Conservation (phyloP, 2,888 invertebrate species). For the Lepidocyrtinus sp. region DNA sequence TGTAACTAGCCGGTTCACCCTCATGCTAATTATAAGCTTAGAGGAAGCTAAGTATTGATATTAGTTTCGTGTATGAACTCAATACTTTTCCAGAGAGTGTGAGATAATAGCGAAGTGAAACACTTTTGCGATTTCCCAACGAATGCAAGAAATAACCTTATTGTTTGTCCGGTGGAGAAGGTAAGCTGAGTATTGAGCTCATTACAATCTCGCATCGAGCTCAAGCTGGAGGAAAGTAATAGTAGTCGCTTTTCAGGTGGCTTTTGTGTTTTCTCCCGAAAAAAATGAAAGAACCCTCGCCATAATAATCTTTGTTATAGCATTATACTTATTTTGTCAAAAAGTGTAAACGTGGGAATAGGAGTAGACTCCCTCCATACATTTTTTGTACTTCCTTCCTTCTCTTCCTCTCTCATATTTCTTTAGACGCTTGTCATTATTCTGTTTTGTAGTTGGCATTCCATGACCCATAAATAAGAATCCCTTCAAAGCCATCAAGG, state of each 20-base stretch:
- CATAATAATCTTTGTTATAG: too few relatives aligned
- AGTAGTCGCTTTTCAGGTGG: neutral
- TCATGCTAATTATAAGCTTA: neutral
- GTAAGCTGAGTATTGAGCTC: neutral
- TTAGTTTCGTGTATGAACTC: neutral
- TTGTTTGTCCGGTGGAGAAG: neutral
- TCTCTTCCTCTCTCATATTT: neutral
- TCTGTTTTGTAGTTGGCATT: slow-evolving; percentile 12
- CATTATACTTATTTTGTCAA: neutral
- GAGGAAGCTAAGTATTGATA: neutral
- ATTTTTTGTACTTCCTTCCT: slow-evolving; percentile 26
- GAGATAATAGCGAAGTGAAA: neutral
- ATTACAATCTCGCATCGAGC: neutral
- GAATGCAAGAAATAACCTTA: neutral
- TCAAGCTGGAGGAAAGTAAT: neutral
- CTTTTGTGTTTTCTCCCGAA: neutral
- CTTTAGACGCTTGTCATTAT: slow-evolving; percentile 5
- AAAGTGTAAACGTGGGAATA: slow-evolving; percentile 2
- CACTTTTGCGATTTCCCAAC: slow-evolving; percentile 11
- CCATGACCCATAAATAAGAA: slow-evolving; percentile 30
- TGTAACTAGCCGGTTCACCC: neutral
- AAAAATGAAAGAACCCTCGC: slow-evolving; percentile 1
- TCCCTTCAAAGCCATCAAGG: slow-evolving; percentile 20
- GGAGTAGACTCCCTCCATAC: neutral
- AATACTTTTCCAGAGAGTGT: neutral